These are phyloP conservation scores for Brachionus paranguensis DNA, from an alignment of 1,140 invertebrate species.

Conservation along the genomic window DNA sequence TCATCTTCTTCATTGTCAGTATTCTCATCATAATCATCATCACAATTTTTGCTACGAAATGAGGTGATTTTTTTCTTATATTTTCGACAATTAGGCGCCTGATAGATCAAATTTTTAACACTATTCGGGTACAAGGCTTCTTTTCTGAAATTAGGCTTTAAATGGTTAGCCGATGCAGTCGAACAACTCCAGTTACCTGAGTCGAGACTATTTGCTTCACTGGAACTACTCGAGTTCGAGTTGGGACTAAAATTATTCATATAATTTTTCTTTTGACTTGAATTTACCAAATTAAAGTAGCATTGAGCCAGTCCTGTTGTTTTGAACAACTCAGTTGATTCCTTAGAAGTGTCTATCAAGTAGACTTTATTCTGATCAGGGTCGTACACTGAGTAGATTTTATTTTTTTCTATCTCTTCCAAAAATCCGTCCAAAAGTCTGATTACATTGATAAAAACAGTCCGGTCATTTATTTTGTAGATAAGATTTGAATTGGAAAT, in stretches of 20 bases:
- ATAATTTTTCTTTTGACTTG: not conserved
- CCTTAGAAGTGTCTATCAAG: constrained; percentile 1
- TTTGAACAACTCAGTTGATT: not conserved
- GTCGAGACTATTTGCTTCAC: constrained; percentile 27
- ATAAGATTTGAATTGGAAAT: constrained; percentile 14
- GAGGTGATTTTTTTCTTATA: not conserved
- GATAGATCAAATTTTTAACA: constrained; percentile 27
- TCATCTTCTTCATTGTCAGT: constrained; percentile 9
- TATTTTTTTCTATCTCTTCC: constrained; percentile 20
- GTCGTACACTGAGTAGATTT: constrained; percentile 5
- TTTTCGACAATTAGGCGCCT: not conserved
- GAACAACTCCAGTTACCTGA: constrained; percentile 28
- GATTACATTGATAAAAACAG: not conserved
- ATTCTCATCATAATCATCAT: constrained; percentile 23
- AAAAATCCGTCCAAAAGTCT: constrained; percentile 22
- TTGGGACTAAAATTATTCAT: constrained; percentile 7
- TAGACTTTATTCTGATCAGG: constrained; percentile 37
- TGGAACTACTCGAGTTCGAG: constrained; percentile 6
- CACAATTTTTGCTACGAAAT: not conserved
- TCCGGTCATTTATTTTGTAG: constrained; percentile 16
- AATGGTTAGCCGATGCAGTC: not conserved
- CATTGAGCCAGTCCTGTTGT: not conserved
- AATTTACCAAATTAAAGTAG: not conserved
- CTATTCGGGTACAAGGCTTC: not conserved
- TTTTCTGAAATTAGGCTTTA: not conserved